These are phyloP conservation scores for Tinamus guttatus DNA, from an alignment of 2,113 vertebrate species.

Conservation along the genomic window DNA sequence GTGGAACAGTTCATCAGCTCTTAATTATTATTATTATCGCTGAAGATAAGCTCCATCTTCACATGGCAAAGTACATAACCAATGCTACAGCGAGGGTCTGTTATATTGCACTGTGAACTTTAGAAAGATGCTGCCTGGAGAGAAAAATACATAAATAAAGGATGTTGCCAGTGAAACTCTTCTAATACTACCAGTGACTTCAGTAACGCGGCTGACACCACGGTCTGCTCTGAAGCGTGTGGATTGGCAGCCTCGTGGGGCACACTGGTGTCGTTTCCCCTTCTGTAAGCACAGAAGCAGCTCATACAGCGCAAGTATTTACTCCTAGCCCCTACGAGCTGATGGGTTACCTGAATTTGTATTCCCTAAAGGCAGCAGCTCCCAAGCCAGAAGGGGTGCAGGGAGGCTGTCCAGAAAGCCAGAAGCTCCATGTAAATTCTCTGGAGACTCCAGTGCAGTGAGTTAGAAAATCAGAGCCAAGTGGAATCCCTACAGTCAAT, in stretches of 20 bases:
- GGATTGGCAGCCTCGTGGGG: background rate
- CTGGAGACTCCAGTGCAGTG: background rate
- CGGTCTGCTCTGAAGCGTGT: background rate
- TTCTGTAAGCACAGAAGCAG: background rate
- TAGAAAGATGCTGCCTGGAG: background rate
- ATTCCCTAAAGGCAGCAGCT: background rate
- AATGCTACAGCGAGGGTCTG: fast-evolving
- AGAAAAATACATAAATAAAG: background rate
- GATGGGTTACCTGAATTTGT: background rate
- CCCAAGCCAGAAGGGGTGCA: background rate
- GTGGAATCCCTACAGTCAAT: background rate
- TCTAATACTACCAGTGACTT: background rate
- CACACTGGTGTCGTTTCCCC: background rate
- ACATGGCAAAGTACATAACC: fast-evolving
- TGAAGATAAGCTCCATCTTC: fast-evolving
- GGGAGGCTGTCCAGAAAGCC: too few relatives aligned
- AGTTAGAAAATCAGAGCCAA: background rate
- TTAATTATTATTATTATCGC: fast-evolving
- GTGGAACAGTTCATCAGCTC: background rate
- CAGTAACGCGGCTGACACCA: background rate
- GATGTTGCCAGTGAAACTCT: background rate
- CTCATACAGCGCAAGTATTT: too few relatives aligned
- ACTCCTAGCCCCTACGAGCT: background rate
- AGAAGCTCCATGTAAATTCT: background rate
- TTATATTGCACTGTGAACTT: background rate